Evolutionary conservation across 2,888 invertebrate species (phyloP).

Genomic region (Leptinotarsa juncta): DNA sequence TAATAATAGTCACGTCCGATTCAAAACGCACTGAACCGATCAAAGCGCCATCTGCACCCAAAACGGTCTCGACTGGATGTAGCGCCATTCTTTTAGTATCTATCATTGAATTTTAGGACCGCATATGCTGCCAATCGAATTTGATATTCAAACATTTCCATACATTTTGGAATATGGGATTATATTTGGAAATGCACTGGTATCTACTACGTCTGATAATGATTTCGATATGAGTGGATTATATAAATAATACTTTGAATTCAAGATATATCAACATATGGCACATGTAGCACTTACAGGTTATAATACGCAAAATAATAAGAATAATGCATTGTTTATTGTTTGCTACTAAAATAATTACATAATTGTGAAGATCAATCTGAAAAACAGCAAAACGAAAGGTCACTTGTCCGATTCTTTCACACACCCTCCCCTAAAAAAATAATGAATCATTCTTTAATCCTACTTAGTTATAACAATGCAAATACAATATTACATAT

Average conservation of each 20-base stretch:
- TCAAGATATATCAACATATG: neutral
- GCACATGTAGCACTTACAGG: neutral
- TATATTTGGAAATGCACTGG: slow-evolving; percentile 24
- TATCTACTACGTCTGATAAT: slow-evolving; percentile 27
- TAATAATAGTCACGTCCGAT: slow-evolving; percentile 8
- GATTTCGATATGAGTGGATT: neutral
- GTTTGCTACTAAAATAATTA: too few relatives aligned
- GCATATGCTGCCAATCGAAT: slow-evolving; percentile 42
- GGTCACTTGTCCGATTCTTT: too few relatives aligned
- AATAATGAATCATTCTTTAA: too few relatives aligned
- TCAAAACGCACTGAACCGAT: slow-evolving; percentile 16
- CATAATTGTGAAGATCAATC: too few relatives aligned
- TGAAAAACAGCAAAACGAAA: too few relatives aligned
- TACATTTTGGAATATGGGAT: slow-evolving; percentile 35
- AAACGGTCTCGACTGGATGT: neutral
- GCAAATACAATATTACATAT: too few relatives aligned
- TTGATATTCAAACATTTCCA: slow-evolving; percentile 43
- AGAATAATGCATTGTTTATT: too few relatives aligned
- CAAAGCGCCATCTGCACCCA: slow-evolving; percentile 18
- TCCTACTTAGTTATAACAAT: too few relatives aligned
- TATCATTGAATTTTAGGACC: slow-evolving; percentile 44
- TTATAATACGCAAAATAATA: too few relatives aligned
- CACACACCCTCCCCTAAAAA: too few relatives aligned
- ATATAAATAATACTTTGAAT: slow-evolving; percentile 1
- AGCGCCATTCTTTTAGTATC: slow-evolving; percentile 44